phyloP scores from a whole-genome alignment of 2,888 invertebrate genomes.

The Endotricha flammealis region DNA sequence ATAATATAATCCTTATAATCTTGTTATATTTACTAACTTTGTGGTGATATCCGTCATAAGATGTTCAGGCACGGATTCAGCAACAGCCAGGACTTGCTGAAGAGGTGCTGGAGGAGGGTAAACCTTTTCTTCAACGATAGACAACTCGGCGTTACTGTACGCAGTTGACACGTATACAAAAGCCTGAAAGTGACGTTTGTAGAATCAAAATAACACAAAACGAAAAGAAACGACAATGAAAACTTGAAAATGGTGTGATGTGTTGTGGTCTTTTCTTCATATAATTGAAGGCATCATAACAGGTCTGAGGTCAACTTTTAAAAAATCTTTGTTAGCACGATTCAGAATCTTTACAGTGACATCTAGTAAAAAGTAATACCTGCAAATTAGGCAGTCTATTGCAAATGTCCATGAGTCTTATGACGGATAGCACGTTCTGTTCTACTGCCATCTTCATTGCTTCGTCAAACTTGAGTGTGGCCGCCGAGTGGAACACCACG shows the following conservation, averaged over 20 bases:
- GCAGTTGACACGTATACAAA: slow-evolving; percentile 92
- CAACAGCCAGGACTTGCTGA: slow-evolving; percentile 79
- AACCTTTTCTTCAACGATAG: slow-evolving; percentile 84
- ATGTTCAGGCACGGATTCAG: slow-evolving; percentile 77
- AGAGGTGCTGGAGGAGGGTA: slow-evolving; percentile 83
- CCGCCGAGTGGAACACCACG: slow-evolving; percentile 89
- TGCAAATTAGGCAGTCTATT: slow-evolving; percentile 82
- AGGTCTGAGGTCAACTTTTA: no score
- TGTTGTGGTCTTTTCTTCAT: no score
- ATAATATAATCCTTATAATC: no score
- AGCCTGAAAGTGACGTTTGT: no score
- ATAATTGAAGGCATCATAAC: no score
- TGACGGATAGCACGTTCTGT: slow-evolving; percentile 87
- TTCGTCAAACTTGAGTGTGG: slow-evolving; percentile 90
- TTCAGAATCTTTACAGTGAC: not conserved
- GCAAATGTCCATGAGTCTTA: slow-evolving; percentile 83
- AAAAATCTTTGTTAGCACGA: no score
- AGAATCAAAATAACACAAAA: no score
- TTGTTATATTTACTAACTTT: slow-evolving; percentile 69
- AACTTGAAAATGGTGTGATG: no score
- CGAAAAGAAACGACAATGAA: no score
- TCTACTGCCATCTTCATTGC: slow-evolving; percentile 83
- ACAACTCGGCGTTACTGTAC: slow-evolving; percentile 88
- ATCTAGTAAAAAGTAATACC: no score
- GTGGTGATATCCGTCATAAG: slow-evolving; percentile 74